Evolutionary conservation across 2,888 invertebrate species (phyloP), one percentile per base, ranked within the genome.

Genomic region (Salticus scenicus): DNA sequence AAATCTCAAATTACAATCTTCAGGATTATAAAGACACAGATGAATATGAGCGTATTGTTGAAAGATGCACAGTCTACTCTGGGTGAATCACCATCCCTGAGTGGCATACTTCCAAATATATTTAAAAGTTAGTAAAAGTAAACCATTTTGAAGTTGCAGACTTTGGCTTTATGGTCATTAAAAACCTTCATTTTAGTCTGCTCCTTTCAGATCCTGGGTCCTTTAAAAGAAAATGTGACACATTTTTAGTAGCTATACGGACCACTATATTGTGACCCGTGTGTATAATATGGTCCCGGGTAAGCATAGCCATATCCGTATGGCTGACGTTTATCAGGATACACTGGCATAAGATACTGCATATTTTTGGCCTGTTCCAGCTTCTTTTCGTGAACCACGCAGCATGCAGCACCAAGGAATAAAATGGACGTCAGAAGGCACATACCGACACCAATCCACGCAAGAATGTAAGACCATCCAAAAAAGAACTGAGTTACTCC

Each of bases 391-490:
- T 95, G 96, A 92, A 96, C 94, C 92, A 97, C 94, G 93, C 97
- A 97, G 93, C 97, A 95, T 91, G 97, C 97, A 91, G 97, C 96
- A 91, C 96, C 96, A 90, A 96, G 96, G 92, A 97, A 95, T 92
- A 97, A 94, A 92, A 97, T 95, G 93, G 97, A 96, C 90, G 97
- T 95, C 92, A 97, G 93, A 90, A 98, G 94, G 90, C 96, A 94
- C 93, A 96, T 95, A 90, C 95, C 97, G 91, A 98, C 97, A 92
- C 97, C 97, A 92, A 97, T 95, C 98, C 98, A 98, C 92, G 97
- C 96, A 91, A 97, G 94, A 93, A 97, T 95, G 94, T 98, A 98
- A 90, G 97, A 97, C 97, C 97, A 98, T 92, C 97, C 97, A 93
- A 97, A 98, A 93, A 89, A 89, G 71, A 89, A 89, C 30, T 88